A percentile compares a stretch with the other conserved stretches of the same genome.
Evolutionary conservation across 2,797 vertebrate genomes (phyloP).

Genomic region (Pangasius krempfi): DNA sequence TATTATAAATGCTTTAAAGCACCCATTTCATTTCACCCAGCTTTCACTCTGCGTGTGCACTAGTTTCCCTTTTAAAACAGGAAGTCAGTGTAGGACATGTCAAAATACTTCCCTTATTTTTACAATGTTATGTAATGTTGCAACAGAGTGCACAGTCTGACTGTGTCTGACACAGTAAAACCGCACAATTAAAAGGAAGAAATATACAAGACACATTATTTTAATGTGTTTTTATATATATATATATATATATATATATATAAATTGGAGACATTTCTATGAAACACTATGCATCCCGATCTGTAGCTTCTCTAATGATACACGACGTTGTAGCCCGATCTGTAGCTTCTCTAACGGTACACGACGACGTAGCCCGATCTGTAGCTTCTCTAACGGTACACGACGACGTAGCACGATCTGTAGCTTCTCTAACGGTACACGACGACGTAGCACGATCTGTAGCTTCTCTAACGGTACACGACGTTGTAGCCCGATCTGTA

Average conservation of each 20-base stretch:
- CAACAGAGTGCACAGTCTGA: neutral
- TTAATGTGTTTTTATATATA: no score
- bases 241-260: no score
- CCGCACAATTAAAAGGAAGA: neutral
- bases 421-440: no score
- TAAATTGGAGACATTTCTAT: no score
- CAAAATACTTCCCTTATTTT: neutral
- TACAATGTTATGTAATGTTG: neutral
- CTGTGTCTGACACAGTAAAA: no score
- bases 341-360: no score
- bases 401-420: no score
- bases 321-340: neutral
- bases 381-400: no score
- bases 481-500: no score
- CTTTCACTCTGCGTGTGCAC: neutral
- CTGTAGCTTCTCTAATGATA: neutral
- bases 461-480: no score
- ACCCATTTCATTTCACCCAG: neutral
- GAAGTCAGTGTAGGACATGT: neutral
- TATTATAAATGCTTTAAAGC: neutral
- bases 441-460: no score
- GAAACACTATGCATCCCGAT: neutral
- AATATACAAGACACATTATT: neutral
- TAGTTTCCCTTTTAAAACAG: neutral
- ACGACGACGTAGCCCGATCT: no score